Percentiles rank a stretch among this genome's conserved stretches.
Evolutionary conservation across 2,113 vertebrate genomes (phyloP).

Genomic region (Gulo gulo): DNA sequence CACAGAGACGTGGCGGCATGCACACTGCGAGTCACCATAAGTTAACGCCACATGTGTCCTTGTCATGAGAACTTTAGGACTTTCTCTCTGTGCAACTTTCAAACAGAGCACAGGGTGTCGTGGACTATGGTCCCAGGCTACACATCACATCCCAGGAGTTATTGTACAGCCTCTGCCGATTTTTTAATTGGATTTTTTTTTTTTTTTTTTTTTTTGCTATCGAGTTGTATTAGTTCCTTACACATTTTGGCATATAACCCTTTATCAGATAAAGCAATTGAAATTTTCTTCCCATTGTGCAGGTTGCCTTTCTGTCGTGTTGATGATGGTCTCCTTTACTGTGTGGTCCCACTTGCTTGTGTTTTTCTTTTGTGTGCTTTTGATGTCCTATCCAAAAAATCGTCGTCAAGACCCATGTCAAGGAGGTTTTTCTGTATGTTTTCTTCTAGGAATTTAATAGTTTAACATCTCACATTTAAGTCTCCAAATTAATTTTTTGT

Average conservation of each 20-base stretch:
- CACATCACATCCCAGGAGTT: background rate
- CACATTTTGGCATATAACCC: background rate
- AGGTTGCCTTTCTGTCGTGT: background rate
- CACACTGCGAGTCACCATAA: background rate
- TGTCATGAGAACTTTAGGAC: background rate
- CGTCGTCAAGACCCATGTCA: background rate
- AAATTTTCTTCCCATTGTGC: background rate
- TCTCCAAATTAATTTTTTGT: background rate
- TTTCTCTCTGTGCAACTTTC: background rate
- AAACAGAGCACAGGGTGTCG: no score
- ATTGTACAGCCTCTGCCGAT: background rate
- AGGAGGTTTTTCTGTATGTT: background rate
- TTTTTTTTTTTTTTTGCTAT: background rate
- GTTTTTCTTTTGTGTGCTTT: background rate
- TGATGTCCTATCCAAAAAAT: background rate
- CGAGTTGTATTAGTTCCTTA: background rate
- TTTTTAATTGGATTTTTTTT: background rate
- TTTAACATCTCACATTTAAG: background rate
- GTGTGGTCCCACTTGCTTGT: background rate
- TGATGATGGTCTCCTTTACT: background rate
- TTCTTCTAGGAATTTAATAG: background rate
- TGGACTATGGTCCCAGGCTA: background rate
- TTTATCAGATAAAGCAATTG: background rate
- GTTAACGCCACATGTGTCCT: background rate
- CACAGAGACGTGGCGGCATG: rapidly evolving